Conservation (phyloP, 1,140 invertebrate genomes). For the Brachionus manjavacas region DNA sequence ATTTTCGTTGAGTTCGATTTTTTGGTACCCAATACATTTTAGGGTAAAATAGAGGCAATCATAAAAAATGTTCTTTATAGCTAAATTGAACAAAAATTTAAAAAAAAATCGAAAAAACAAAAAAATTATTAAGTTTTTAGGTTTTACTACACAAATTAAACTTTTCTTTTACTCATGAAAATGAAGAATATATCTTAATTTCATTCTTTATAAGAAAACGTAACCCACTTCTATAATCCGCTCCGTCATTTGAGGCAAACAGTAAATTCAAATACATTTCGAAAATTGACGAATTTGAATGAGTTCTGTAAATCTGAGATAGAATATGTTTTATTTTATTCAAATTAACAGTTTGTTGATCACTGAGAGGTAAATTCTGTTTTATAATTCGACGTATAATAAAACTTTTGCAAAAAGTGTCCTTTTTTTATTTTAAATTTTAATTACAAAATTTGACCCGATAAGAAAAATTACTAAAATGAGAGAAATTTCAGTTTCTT, state of each 20-base stretch:
- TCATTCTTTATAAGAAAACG: not conserved
- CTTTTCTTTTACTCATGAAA: too few species aligned
- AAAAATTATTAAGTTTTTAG: too few species aligned
- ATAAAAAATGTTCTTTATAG: constrained; percentile 22
- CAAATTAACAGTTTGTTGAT: not conserved
- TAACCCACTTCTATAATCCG: constrained; percentile 1
- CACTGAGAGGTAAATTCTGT: not conserved
- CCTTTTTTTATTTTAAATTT: not conserved
- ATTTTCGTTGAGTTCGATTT: not conserved
- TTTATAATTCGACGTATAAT: not conserved
- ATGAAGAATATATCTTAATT: not conserved
- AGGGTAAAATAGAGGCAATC: not conserved
- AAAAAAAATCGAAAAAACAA: not conserved
- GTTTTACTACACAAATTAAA: too few species aligned
- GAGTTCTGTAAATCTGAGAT: not conserved
- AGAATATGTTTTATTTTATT: not conserved
- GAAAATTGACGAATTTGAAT: not conserved
- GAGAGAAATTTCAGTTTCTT: not conserved
- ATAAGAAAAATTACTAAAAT: not conserved
- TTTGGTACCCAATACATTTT: not conserved
- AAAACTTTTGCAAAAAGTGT: constrained; percentile 18
- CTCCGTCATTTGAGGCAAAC: constrained; percentile 5
- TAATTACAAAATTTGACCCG: not conserved
- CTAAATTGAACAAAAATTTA: not conserved
- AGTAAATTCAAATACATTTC: constrained; percentile 6